Evolutionary conservation across 2,113 vertebrate species (phyloP), one percentile per base, ranked within the genome.

Genomic region (Anarrhichthys ocellatus): DNA sequence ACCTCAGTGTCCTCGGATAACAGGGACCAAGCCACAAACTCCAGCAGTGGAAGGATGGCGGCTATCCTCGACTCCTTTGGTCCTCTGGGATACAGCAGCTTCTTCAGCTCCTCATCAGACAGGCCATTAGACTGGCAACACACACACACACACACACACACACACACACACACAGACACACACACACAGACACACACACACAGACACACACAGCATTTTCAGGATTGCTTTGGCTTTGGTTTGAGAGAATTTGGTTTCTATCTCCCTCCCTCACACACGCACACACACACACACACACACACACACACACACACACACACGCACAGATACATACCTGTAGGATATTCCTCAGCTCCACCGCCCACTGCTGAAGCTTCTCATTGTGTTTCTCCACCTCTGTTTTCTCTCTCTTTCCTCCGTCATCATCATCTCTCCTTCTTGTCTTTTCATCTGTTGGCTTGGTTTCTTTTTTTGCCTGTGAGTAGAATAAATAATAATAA

Each of bases 91-190:
- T 29, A 76, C 73, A 76, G n/a, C 61, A 76, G 61, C 34, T 66
- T 65, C 73, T 76, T 76, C 46, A 76, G 73, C 7, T 76, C 73
- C 9, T 65, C 73, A 29, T 76, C 73, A 54, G 61, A 66, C 73
- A 76, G 32, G 1, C 62, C 34, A 0, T 66, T 65, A 38, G 73
- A 15, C 73, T 76, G 62, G 11, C 3, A 5, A 34, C 4, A 65
- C 73, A 76, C 72, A 74, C 54, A 59, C 17, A 68, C 9, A 48
- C 66, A 32, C 66, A 68, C 66, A 68, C 38, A 52, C 46, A 27
- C 54, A 14, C 54, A 58, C 54, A 58, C 24, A 58, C 24, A 58
- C 54, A 58, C 54, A 27, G 22, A 54, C 6, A 24, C 4, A n/a
- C 22, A n/a, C 22, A 54, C 50, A 54, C 8, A 54, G 22, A 54